Conservation (phyloP, 1,140 invertebrate species). For the Camponotus vicinus region DNA sequence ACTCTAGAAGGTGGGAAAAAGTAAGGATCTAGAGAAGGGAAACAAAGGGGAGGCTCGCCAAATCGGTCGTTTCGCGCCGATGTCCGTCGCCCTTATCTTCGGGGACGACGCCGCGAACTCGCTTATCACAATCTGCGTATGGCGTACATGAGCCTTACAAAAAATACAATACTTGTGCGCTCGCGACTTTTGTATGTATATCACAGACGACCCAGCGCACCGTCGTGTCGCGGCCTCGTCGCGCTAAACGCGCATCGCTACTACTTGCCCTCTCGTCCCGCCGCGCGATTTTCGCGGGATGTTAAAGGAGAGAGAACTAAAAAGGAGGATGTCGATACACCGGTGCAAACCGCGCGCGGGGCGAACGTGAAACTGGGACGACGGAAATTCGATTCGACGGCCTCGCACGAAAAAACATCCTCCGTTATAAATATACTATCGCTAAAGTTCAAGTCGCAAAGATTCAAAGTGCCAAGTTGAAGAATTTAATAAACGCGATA, state of each 20-base stretch:
- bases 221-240: conserved; percentile 38
- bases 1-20: not conserved
- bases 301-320: not conserved
- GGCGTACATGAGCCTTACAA: conserved; percentile 84
- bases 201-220: conserved; percentile 72
- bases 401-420: conserved; percentile 10
- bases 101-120: conserved; percentile 80
- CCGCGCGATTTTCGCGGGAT: conserved; percentile 14
- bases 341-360: not conserved
- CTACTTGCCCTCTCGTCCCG: conserved; percentile 35
- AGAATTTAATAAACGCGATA: not conserved
- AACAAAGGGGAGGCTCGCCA: not conserved
- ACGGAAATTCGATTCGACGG: conserved; percentile 52
- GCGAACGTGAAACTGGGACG: conserved; percentile 33
- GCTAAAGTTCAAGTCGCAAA: conserved; percentile 54
- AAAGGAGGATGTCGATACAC: not conserved
- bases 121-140: conserved; percentile 85
- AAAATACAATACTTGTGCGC: conserved; percentile 84
- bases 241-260: conserved; percentile 62
- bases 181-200: conserved; percentile 77
- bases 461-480: conserved; percentile 53
- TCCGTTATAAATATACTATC: conserved; percentile 25
- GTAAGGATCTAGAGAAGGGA: not conserved
- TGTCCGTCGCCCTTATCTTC: conserved; percentile 73
- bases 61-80: conserved; percentile 15